Evolutionary conservation across 53 echinoderm and acorn worm species (phyloP).

Genomic region (Glandiceps talaboti): DNA sequence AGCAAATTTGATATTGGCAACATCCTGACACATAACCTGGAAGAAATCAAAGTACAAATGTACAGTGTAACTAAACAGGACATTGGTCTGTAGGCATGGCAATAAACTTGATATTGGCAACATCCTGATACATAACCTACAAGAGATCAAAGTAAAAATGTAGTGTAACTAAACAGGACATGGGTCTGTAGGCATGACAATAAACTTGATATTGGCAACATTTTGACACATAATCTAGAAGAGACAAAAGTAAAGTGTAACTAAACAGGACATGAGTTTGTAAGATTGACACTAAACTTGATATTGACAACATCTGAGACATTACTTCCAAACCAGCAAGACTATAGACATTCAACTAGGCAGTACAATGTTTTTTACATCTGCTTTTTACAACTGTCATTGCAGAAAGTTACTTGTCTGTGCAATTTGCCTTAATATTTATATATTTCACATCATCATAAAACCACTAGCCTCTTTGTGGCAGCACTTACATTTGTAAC

Average conservation of each 20-base stretch:
- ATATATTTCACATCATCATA: no score
- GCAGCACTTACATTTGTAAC: no score
- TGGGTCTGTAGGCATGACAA: slow-evolving; percentile 40
- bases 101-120: slow-evolving; percentile 54
- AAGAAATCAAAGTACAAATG: neutral
- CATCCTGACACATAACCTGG: slow-evolving; percentile 72
- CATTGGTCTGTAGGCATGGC: slow-evolving; percentile 39
- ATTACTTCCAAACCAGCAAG: slow-evolving; percentile 30
- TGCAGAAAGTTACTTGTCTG: no score
- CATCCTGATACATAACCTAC: slow-evolving; percentile 72
- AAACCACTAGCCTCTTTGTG: no score
- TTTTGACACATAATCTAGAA: slow-evolving; percentile 66
- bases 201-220: slow-evolving; percentile 56
- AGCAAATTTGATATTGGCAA: slow-evolving; percentile 56
- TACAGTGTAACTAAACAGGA: slow-evolving; percentile 2
- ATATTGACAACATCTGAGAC: slow-evolving; percentile 58
- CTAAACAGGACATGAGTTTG: slow-evolving; percentile 1
- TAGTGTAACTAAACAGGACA: slow-evolving; percentile 2
- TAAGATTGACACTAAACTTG: slow-evolving; percentile 64
- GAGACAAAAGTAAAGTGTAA: neutral
- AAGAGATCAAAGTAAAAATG: neutral
- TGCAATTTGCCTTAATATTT: no score
- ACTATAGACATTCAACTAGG: no score
- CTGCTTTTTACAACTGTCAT: no score
- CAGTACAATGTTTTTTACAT: no score